Percentiles rank a stretch among this genome's conserved stretches.
Evolutionary conservation across 2,888 invertebrate genomes (phyloP).

Genomic region (Stratiomys singularior): DNA sequence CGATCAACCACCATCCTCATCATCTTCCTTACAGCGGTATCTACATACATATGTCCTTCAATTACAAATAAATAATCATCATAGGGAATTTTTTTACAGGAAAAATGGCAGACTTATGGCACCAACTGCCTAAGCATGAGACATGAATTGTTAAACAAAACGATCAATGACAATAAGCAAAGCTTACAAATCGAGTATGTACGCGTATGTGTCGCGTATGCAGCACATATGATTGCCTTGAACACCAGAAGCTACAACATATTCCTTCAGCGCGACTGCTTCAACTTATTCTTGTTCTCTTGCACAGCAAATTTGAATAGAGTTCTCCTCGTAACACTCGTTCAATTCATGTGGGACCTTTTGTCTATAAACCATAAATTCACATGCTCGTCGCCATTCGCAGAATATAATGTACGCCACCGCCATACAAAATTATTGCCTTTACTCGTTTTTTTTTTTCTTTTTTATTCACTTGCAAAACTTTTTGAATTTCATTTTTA

Average conservation of each 20-base stretch:
- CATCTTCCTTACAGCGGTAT: too few species aligned
- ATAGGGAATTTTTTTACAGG: slow-evolving; percentile 26
- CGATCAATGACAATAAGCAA: slow-evolving; percentile 21
- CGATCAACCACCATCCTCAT: too few species aligned
- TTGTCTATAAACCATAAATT: slow-evolving; percentile 46
- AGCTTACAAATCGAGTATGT: neutral
- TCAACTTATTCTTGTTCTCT: neutral
- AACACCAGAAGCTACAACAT: slow-evolving; percentile 30
- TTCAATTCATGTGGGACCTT: slow-evolving; percentile 35
- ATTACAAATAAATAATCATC: too few species aligned
- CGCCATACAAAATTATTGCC: slow-evolving; percentile 29
- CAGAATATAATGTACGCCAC: slow-evolving; percentile 39
- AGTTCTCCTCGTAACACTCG: slow-evolving; percentile 12
- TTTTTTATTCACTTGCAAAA: neutral
- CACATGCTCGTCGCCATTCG: slow-evolving; percentile 41
- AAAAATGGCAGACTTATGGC: slow-evolving; percentile 39
- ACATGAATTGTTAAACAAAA: slow-evolving; percentile 31
- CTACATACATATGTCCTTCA: too few species aligned
- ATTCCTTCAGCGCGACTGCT: neutral
- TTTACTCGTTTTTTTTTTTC: slow-evolving; percentile 13
- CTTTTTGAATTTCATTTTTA: neutral
- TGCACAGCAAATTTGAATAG: neutral
- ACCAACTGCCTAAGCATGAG: slow-evolving; percentile 28
- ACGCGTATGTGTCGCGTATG: too few species aligned
- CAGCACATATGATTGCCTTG: slow-evolving; percentile 32